Evolutionary conservation across 2,797 vertebrate species (phyloP).

Genomic region (Rhynchonycteris naso): DNA sequence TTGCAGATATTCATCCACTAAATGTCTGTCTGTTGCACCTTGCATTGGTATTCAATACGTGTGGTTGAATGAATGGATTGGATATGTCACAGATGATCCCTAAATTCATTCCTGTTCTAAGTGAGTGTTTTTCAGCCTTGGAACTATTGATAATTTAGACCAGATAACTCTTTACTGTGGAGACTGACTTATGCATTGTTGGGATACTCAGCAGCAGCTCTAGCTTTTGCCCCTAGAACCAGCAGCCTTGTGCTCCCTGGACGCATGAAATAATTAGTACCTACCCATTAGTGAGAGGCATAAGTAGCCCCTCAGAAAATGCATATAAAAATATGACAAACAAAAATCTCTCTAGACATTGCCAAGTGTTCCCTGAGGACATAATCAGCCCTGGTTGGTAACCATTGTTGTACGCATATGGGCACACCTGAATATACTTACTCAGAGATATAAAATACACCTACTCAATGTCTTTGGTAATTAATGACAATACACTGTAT

Average conservation of each 20-base stretch:
- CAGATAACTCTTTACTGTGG: neutral
- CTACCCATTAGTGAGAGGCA: neutral
- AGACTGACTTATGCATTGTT: neutral
- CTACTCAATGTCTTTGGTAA: neutral
- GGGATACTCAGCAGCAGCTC: neutral
- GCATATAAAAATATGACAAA: neutral
- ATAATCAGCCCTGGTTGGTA: neutral
- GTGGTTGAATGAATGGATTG: neutral
- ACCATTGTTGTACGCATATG: neutral
- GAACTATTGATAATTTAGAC: neutral
- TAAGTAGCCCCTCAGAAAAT: neutral
- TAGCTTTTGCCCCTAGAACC: neutral
- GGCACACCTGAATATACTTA: neutral
- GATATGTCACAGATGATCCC: neutral
- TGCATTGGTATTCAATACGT: neutral
- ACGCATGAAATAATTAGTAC: neutral
- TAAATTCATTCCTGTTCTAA: neutral
- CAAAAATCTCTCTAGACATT: neutral
- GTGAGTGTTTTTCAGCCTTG: neutral
- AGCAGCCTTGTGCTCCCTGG: neutral
- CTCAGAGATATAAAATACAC: neutral
- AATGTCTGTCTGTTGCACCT: neutral
- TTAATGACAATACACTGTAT: neutral
- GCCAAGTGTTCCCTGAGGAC: neutral
- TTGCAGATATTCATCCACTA: neutral